Base-by-base conservation (phyloP, 2,888 invertebrate species). In the Coleophora deauratella region DNA sequence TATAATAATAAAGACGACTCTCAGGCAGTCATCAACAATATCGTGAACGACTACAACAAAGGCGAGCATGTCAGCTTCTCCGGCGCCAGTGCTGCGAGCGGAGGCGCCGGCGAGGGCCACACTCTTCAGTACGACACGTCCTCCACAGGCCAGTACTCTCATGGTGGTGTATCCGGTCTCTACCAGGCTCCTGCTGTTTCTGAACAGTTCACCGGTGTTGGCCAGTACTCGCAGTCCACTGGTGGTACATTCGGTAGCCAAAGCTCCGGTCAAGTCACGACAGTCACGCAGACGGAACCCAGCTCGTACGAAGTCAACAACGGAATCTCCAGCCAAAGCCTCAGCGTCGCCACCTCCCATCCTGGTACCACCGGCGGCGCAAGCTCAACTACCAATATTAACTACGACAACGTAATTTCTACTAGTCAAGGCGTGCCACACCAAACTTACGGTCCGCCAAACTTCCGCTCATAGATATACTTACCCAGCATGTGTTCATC, bases 1-100 rank as follows among this genome's bases (percentile, higher is more conserved):
- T 93, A 93, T 84, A 91, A 91, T 77, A 89, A 90, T 45, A 91
- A 91, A 78, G 76, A 77, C 43, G 82, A 82, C 42, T 72, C 73
- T n/a, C 72, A 82, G 55, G 51, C 77, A 12, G 75, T 82, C 4
- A 84, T 84, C 43, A 69, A 82, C 51, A 77, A 81, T 48, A 84
- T 85, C 36, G 85, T 85, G 11, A 70, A 61, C 44, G 79, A 82
- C 45, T 79, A 77, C 55, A 73, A 65, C 45, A 65, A 61, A 30
- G 64, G 58, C 11, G 48, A 58, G 9, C 43, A 56, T 1, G 55
- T 49, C 1, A 49, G 46, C 38, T 44, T 46, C 33, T 40, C 47
- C 10, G 40, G 34, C 10, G 21, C 38, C n/a, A 46, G 38, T 14
- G 31, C 38, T 32, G 40, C 42, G 2, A 35, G 31, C 2, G 21